Base-by-base conservation (phyloP, 2,797 vertebrate genomes). In the Sciurus vulgaris region DNA sequence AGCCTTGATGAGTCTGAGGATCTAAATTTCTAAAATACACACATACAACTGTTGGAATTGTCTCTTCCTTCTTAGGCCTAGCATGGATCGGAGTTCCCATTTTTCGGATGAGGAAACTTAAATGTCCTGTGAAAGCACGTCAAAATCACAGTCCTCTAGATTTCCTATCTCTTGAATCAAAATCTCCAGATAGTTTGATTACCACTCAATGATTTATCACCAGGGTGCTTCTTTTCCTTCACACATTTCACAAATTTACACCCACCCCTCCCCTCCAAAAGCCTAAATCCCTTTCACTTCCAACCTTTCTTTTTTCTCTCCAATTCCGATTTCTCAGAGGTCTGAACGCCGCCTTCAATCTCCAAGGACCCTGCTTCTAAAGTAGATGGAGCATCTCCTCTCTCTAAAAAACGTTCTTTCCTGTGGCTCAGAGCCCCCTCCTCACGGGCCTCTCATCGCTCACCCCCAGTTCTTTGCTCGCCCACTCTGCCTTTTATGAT, bases 71-170 rank as follows among this genome's bases (percentile, higher is more conserved):
- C 73, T 54, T 69, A 78, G 78, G 18, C 54, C 67, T 3, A 18
- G 18, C 24, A 22, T 78, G 72, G 35, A 72, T 74, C 41, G 5
- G 35, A 82, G 49, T 22, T 69, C 69, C 86, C 56, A 79, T 38
- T 96, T 97, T 96, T 70, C 87, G 84, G 86, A 85, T 67, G 86
- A 87, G 86, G 61, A 95, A 89, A 89, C 38, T 17, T 47, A 85
- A 95, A 93, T 93, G 70, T 67, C 76, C 12, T 24, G 72, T 67
- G 78, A 87, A 83, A 79, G 41, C 67, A 78, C 61, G 28, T 70
- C 69, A 89, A 73, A 65, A 69, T 63, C 85, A 63, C 26, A 44
- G 35, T 83, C 94, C 69, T 94, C 87, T 69, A 33, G 11, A 92
- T 81, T 92, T 85, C 44, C 81, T 86, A 92, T 73, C 83, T 90